These are phyloP conservation scores for Ectropis grisescens DNA, from an alignment of 1,140 invertebrate species.

Conservation along the genomic window DNA sequence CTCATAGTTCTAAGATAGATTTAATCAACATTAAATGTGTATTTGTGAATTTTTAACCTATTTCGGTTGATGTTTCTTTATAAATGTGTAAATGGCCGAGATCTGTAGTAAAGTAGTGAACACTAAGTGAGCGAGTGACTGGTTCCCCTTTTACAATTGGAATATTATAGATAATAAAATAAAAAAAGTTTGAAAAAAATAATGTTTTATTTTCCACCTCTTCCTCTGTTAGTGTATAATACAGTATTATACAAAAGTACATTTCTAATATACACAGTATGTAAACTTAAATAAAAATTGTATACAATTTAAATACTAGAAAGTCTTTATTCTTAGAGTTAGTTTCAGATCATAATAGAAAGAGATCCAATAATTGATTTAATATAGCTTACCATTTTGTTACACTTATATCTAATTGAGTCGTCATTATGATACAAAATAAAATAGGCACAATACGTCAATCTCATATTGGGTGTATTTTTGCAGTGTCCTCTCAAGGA, in stretches of 20 bases:
- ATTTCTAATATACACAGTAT: no score
- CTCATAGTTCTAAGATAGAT: slow-evolving; percentile 42
- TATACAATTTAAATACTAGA: no score
- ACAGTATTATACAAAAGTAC: slow-evolving; percentile 32
- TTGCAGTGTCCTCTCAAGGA: no score
- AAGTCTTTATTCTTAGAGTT: no score
- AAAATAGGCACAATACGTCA: no score
- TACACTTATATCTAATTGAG: no score
- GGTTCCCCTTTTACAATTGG: slow-evolving; percentile 67
- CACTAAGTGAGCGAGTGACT: slow-evolving; percentile 61
- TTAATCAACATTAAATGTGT: slow-evolving; percentile 67
- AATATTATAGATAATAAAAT: slow-evolving; percentile 65
- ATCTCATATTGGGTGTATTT: no score
- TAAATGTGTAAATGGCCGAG: slow-evolving; percentile 62
- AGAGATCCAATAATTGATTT: no score
- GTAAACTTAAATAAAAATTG: no score
- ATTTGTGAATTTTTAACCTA: slow-evolving; percentile 66
- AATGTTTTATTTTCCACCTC: slow-evolving; percentile 33
- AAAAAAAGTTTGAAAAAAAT: slow-evolving; percentile 63
- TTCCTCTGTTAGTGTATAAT: slow-evolving; percentile 20
- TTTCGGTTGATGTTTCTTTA: slow-evolving; percentile 65
- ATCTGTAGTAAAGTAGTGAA: slow-evolving; percentile 58
- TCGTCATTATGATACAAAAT: no score
- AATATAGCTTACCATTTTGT: no score
- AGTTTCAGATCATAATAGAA: no score